Conservation (phyloP, 2,797 vertebrate species). For the Pseudomugil tenellus region DNA sequence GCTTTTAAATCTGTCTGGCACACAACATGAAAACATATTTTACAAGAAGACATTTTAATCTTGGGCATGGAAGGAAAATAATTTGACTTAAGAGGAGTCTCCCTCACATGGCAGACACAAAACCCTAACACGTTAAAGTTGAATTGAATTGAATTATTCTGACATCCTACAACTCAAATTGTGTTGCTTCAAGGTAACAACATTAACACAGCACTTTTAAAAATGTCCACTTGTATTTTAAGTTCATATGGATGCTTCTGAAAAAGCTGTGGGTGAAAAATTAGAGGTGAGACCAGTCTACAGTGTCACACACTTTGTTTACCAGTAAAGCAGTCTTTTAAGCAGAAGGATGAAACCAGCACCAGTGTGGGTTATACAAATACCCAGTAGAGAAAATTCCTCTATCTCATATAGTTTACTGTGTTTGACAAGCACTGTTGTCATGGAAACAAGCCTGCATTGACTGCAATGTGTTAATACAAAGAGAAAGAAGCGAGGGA, state of each 20-base stretch:
- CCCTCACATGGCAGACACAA: too few species aligned
- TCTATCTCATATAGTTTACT: slow-evolving; percentile 61
- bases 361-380: slow-evolving; percentile 70
- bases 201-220: neutral
- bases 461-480: slow-evolving; percentile 47
- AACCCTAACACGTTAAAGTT: too few species aligned
- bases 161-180: neutral
- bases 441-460: slow-evolving; percentile 76
- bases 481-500: slow-evolving; percentile 1
- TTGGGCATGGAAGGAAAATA: too few species aligned
- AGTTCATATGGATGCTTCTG: neutral
- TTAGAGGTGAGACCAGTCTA: slow-evolving; percentile 11
- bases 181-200: neutral
- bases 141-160: too few species aligned
- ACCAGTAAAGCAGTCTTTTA: slow-evolving; percentile 56
- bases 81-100: too few species aligned
- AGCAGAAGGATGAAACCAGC: slow-evolving; percentile 53
- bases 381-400: slow-evolving; percentile 46
- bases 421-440: slow-evolving; percentile 69
- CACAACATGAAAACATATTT: neutral
- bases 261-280: neutral
- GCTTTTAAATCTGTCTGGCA: neutral
- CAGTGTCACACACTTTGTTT: slow-evolving; percentile 41
- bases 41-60: too few species aligned
- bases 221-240: too few species aligned